Conservation (phyloP, 2,113 vertebrate species). For the Furnarius figulus region DNA sequence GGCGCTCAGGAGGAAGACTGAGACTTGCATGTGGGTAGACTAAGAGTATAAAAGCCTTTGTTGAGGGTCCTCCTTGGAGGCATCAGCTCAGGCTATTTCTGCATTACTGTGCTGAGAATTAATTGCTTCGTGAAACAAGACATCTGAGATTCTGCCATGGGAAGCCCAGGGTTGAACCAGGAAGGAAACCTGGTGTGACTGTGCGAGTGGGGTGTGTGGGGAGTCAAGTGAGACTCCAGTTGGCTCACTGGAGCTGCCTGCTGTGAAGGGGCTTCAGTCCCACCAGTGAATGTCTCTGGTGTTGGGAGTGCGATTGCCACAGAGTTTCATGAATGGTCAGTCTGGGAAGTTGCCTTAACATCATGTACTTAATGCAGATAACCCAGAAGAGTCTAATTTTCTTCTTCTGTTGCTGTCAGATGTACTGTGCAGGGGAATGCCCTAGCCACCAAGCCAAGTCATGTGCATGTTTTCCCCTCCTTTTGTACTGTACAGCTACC, state of each 20-base stretch:
- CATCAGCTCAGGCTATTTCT: background rate
- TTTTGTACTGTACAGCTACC: background rate
- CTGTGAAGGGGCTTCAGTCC: background rate
- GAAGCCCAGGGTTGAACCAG: background rate
- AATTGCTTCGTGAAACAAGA: background rate
- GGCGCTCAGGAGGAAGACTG: background rate
- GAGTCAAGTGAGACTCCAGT: background rate
- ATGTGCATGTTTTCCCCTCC: background rate
- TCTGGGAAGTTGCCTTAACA: background rate
- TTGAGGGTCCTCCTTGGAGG: background rate
- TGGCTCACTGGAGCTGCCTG: rapidly evolving
- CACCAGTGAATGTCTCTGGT: background rate
- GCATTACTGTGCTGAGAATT: background rate
- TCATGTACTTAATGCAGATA: background rate
- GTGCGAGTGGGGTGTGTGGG: background rate
- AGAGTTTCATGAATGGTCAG: background rate
- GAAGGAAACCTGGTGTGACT: background rate
- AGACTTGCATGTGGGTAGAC: background rate
- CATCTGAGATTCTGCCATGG: background rate
- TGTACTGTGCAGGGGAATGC: background rate
- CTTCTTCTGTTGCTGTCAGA: background rate
- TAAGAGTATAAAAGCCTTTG: background rate
- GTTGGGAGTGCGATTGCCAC: background rate
- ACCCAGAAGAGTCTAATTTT: background rate
- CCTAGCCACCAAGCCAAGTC: background rate